Percentiles rank a stretch among this genome's conserved stretches.
phyloP scores from a whole-genome alignment of 2,113 vertebrate species.

The Pituophis catenifer region DNA sequence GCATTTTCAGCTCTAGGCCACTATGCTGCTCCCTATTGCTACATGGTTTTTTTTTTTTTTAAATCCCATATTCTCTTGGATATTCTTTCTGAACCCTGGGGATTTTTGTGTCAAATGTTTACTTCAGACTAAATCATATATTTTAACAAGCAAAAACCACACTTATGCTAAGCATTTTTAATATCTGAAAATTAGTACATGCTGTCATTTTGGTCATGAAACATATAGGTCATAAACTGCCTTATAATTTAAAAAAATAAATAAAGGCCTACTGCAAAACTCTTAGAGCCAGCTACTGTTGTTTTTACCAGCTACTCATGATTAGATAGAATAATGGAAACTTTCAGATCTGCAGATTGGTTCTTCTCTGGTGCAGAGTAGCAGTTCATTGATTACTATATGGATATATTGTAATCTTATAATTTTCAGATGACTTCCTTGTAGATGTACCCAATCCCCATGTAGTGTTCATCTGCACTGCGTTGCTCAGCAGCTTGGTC shows the following conservation, averaged over 20 bases:
- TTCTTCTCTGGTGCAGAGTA: background rate
- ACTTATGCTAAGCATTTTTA: background rate
- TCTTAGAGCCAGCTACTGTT: background rate
- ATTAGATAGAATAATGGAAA: background rate
- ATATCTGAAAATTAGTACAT: background rate
- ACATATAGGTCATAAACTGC: background rate
- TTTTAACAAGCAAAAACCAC: background rate
- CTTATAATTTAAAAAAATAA: background rate
- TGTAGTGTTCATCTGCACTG: background rate
- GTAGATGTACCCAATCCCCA: background rate
- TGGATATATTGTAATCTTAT: background rate
- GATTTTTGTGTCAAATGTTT: background rate
- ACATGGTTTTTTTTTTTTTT: background rate
- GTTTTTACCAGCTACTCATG: background rate
- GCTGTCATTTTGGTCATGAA: background rate
- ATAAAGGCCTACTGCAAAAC: background rate
- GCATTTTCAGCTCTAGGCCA: background rate
- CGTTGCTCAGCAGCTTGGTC: background rate
- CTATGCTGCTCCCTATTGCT: background rate
- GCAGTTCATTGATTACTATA: background rate
- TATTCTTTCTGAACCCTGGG: background rate
- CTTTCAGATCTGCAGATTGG: background rate
- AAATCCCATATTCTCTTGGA: background rate
- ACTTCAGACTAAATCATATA: background rate
- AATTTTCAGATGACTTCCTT: background rate